phyloP scores from a whole-genome alignment of 2,888 invertebrate species.

The Drosophila acutilabella region DNA sequence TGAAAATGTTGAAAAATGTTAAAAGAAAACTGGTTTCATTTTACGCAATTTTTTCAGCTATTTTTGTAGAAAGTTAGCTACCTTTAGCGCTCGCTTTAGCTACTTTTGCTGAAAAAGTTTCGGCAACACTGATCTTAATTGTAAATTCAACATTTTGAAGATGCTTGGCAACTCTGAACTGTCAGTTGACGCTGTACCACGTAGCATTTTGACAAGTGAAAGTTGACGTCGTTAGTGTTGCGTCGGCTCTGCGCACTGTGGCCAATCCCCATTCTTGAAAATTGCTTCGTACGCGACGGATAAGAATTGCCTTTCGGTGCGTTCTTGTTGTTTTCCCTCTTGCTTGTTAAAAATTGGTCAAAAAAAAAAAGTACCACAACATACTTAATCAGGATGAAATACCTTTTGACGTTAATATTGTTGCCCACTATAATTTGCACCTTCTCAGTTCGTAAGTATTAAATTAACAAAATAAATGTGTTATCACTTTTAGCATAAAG shows the following conservation, averaged over 20 bases:
- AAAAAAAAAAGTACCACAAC: slow-evolving; percentile 31
- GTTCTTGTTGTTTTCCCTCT: slow-evolving; percentile 35
- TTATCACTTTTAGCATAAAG: neutral
- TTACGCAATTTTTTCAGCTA: too few species aligned
- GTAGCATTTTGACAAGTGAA: slow-evolving; percentile 72
- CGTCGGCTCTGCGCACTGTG: slow-evolving; percentile 51
- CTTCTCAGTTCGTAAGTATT: slow-evolving; percentile 89
- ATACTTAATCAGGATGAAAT: slow-evolving; percentile 87
- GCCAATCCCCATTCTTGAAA: slow-evolving; percentile 49
- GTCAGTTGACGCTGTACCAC: slow-evolving; percentile 72
- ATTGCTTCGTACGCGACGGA: slow-evolving; percentile 57
- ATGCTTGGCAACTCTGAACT: slow-evolving; percentile 48
- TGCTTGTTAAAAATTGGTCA: slow-evolving; percentile 26
- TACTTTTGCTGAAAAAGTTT: too few species aligned
- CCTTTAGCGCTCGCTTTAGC: too few species aligned
- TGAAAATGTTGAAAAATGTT: too few species aligned
- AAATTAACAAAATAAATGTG: neutral
- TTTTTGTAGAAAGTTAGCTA: too few species aligned
- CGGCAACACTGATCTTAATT: too few species aligned
- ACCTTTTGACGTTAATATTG: slow-evolving; percentile 88
- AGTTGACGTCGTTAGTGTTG: slow-evolving; percentile 63
- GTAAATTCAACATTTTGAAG: neutral
- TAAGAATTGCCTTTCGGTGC: slow-evolving; percentile 26
- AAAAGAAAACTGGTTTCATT: too few species aligned
- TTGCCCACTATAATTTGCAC: slow-evolving; percentile 90